These are phyloP conservation scores for Cebidichthys violaceus DNA, from an alignment of 2,113 vertebrate genomes.

Conservation along the genomic window DNA sequence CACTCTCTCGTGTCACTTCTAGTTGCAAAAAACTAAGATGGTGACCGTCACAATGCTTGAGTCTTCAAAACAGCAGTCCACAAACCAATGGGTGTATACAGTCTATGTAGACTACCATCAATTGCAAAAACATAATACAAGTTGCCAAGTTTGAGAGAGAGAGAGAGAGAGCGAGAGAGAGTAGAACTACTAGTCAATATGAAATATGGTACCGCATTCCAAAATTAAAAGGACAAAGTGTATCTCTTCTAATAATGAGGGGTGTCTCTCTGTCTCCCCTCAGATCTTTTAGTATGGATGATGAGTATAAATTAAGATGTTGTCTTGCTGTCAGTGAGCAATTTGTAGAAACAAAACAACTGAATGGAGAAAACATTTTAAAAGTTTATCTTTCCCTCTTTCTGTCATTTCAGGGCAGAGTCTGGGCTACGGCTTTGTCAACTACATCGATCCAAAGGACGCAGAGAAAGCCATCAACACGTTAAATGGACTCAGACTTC, in stretches of 20 bases:
- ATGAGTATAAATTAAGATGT: constrained; percentile 16
- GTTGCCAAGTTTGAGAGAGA: not conserved
- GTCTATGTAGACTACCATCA: not conserved
- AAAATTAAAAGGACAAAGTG: not conserved
- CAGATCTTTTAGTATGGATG: not conserved
- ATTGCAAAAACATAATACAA: not conserved
- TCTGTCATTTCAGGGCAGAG: constrained; percentile 91
- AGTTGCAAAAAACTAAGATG: not conserved
- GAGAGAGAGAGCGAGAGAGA: not conserved
- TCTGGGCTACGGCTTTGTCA: constrained; percentile 99
- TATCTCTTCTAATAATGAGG: constrained; percentile 7
- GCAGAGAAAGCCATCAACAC: constrained; percentile 99
- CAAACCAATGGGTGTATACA: not conserved
- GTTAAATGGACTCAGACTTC: constrained; percentile 99
- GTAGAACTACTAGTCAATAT: not conserved
- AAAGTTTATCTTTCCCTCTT: constrained; percentile 34
- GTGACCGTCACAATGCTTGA: not conserved
- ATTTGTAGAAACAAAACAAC: constrained; percentile 5
- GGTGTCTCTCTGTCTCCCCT: constrained; percentile 6
- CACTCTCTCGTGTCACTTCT: not conserved
- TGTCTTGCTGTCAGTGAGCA: constrained; percentile 8
- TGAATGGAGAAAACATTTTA: constrained; percentile 11
- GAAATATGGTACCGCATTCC: constrained; percentile 2
- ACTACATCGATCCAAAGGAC: constrained; percentile 99
- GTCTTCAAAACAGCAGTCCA: not conserved